These are phyloP conservation scores for Parambassis ranga DNA, from an alignment of 2,797 vertebrate species.

Conservation along the genomic window DNA sequence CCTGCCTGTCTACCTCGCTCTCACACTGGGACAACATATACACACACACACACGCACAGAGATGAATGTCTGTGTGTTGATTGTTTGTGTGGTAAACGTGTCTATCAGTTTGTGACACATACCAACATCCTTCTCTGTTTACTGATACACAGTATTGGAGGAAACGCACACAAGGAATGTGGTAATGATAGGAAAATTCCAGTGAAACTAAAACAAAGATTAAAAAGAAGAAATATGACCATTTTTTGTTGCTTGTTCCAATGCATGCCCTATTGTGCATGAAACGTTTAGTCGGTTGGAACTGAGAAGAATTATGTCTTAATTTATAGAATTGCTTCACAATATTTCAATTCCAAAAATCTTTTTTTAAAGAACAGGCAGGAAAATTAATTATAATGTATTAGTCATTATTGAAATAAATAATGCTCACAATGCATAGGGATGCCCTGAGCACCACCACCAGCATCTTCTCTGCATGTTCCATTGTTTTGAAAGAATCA, in stretches of 20 bases:
- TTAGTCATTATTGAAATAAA: not conserved
- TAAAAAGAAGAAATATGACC: not conserved
- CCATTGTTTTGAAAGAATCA: conserved; percentile 5
- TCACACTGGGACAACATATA: conserved; percentile 20
- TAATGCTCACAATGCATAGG: not conserved
- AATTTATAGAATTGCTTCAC: not conserved
- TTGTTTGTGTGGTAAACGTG: conserved; percentile 62
- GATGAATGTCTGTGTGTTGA: not conserved
- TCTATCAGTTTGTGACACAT: conserved; percentile 36
- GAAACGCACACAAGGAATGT: not conserved
- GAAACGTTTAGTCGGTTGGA: not conserved
- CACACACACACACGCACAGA: not conserved
- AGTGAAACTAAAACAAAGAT: not conserved
- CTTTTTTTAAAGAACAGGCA: not conserved
- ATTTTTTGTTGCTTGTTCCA: not conserved
- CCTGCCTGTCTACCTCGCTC: conserved; percentile 39
- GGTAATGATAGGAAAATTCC: not conserved
- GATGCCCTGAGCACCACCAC: not conserved
- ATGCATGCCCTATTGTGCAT: not conserved
- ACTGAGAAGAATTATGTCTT: not conserved
- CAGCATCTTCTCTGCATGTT: not conserved
- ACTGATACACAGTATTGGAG: conserved; percentile 23
- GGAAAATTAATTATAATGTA: not conserved
- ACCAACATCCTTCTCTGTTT: conserved; percentile 45
- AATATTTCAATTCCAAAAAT: not conserved